Percentiles rank a stretch among this genome's conserved stretches.
Conservation (phyloP, 2,888 invertebrate genomes). For the Galerucella calmariensis region DNA sequence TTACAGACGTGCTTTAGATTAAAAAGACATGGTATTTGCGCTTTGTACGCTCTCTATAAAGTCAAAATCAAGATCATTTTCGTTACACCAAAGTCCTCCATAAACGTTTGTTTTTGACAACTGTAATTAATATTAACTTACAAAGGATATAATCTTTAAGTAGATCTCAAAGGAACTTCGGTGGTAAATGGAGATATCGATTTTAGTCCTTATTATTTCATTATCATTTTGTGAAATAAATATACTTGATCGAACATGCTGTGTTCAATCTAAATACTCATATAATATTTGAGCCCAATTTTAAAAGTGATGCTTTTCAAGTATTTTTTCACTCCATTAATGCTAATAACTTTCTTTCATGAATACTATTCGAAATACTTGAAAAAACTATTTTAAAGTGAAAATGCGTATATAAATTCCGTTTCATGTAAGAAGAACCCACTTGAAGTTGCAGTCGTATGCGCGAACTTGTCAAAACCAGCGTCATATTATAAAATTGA, state of each 20-base stretch:
- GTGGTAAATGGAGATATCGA: constrained; percentile 18
- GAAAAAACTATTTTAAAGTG: too few species aligned
- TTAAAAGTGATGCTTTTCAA: too few species aligned
- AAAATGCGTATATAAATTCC: too few species aligned
- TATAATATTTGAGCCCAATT: neutral
- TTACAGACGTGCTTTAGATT: neutral
- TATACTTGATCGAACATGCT: neutral
- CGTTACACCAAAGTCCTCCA: constrained; percentile 21
- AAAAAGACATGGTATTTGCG: constrained; percentile 11
- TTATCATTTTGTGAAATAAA: neutral
- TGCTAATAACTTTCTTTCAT: too few species aligned
- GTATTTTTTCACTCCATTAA: too few species aligned
- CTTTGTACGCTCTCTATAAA: constrained; percentile 17
- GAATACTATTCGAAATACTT: too few species aligned
- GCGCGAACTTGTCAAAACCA: too few species aligned
- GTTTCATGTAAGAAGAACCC: too few species aligned
- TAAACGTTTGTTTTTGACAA: constrained; percentile 39
- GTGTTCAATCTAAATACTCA: constrained; percentile 1
- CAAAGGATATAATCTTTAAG: constrained; percentile 35
- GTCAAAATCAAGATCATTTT: constrained; percentile 17
- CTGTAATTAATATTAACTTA: constrained; percentile 36
- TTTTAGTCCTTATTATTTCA: neutral
- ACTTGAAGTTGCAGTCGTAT: too few species aligned
- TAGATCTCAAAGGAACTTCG: constrained; percentile 34
- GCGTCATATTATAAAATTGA: too few species aligned